A percentile compares a stretch with the other conserved stretches of the same genome.
phyloP scores from a whole-genome alignment of 1,140 invertebrate genomes.

The Drosophila pachea region DNA sequence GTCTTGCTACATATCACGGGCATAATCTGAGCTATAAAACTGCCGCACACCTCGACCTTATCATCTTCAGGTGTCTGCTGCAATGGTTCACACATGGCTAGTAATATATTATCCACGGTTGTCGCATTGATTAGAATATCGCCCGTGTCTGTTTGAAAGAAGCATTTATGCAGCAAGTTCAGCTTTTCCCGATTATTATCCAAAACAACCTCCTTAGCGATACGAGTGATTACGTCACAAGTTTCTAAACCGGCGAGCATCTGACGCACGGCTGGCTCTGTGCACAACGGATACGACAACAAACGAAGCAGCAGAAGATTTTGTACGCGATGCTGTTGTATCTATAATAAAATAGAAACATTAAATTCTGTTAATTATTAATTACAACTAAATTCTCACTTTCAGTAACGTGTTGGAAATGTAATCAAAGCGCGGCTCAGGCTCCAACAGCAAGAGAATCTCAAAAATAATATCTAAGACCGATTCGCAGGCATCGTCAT shows the following conservation, averaged over 20 bases:
- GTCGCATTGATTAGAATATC: constrained; percentile 79
- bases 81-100: constrained; percentile 75
- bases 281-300: constrained; percentile 79
- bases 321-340: constrained; percentile 51
- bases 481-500: constrained; percentile 78
- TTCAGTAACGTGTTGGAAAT: constrained; percentile 77
- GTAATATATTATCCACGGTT: constrained; percentile 80
- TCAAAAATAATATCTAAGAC: constrained; percentile 82
- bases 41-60: constrained; percentile 79
- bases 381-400: constrained; percentile 12
- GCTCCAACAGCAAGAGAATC: constrained; percentile 80
- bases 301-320: constrained; percentile 79
- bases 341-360: constrained; percentile 27
- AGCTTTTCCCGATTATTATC: constrained; percentile 78
- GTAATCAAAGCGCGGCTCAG: constrained; percentile 79
- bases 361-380: background rate
- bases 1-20: constrained; percentile 77
- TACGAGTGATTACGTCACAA: constrained; percentile 76
- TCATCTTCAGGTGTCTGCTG: constrained; percentile 53
- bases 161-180: constrained; percentile 79
- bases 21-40: constrained; percentile 80
- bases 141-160: constrained; percentile 74
- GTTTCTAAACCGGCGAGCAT: constrained; percentile 80
- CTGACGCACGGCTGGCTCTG: constrained; percentile 79
- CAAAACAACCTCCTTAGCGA: constrained; percentile 75